phyloP scores from a whole-genome alignment of 2,888 invertebrate species.

The Schizotus pectinicornis region DNA sequence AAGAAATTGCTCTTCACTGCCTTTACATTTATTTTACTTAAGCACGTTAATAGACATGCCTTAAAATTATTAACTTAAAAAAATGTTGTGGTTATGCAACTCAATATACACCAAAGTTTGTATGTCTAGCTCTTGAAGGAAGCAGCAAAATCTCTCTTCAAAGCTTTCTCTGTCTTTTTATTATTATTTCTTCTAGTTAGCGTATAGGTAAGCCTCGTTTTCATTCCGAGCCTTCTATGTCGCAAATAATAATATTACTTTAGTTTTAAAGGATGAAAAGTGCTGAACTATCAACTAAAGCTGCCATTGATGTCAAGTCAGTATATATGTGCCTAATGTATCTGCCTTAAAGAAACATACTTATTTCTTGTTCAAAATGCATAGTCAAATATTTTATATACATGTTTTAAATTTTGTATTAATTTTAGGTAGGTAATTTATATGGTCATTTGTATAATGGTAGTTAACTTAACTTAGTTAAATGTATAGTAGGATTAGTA shows the following conservation, averaged over 20 bases:
- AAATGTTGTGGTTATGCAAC: neutral
- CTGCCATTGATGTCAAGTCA: slow-evolving; percentile 15
- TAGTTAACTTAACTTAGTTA: no score
- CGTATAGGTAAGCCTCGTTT: no score
- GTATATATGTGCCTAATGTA: slow-evolving; percentile 13
- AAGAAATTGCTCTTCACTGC: no score
- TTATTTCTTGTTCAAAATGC: slow-evolving; percentile 1
- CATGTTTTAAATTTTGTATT: no score
- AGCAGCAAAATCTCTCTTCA: no score
- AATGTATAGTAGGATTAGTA: no score
- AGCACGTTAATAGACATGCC: no score
- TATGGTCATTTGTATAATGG: no score
- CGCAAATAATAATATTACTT: no score
- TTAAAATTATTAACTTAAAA: neutral
- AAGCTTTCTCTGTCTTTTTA: neutral
- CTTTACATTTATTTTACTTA: no score
- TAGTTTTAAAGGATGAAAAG: neutral
- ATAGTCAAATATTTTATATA: neutral
- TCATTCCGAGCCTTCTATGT: no score
- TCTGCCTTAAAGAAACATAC: neutral
- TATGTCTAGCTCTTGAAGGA: neutral
- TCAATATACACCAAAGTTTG: neutral
- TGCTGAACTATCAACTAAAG: neutral
- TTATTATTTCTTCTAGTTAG: neutral
- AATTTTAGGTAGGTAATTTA: no score